phyloP scores from a whole-genome alignment of 2,888 invertebrate species.

The Drosophila glabriapex region DNA sequence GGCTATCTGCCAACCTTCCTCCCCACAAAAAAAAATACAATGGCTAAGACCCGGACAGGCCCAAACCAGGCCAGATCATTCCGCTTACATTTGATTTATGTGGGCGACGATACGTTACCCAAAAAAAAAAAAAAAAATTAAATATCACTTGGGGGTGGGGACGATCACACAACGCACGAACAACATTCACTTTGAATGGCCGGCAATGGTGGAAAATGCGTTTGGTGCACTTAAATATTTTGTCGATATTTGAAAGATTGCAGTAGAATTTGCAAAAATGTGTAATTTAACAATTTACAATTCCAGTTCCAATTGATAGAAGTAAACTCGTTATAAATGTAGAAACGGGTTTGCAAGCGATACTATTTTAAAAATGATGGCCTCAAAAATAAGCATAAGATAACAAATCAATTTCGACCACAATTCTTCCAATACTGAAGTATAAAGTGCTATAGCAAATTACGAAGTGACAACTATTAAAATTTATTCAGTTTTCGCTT shows the following conservation, averaged over 20 bases:
- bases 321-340: neutral
- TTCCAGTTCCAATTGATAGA: neutral
- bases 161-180: slow-evolving; percentile 52
- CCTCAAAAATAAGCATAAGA: neutral
- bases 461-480: neutral
- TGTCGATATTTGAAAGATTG: slow-evolving; percentile 23
- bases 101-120: slow-evolving; percentile 62
- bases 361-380: neutral
- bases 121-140: slow-evolving; percentile 1
- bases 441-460: neutral
- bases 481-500: neutral
- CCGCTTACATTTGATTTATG: slow-evolving; percentile 71
- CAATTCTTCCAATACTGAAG: neutral
- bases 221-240: slow-evolving; percentile 39
- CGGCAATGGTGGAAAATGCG: slow-evolving; percentile 63
- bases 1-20: slow-evolving; percentile 57
- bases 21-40: slow-evolving; percentile 45
- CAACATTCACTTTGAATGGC: slow-evolving; percentile 72
- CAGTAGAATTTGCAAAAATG: slow-evolving; percentile 20
- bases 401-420: neutral
- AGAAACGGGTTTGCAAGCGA: neutral
- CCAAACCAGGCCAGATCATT: slow-evolving; percentile 33
- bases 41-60: slow-evolving; percentile 38
- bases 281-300: neutral
- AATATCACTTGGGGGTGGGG: slow-evolving; percentile 48